Evolutionary conservation across 2,113 vertebrate species (phyloP).

Genomic region (Apteryx mantelli): DNA sequence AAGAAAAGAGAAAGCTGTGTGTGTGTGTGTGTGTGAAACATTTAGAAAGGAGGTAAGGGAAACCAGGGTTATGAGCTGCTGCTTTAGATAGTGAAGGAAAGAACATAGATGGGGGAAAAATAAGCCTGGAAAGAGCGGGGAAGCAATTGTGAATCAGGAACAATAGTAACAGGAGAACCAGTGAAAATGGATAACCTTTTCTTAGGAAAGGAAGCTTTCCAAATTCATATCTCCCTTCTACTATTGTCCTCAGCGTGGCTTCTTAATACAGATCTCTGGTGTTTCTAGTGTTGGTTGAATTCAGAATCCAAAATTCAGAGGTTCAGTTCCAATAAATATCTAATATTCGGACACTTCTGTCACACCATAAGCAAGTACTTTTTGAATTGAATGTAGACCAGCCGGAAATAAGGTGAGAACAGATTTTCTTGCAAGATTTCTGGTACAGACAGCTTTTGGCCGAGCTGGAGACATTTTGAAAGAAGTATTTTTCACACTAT

Average conservation of each 20-base stretch:
- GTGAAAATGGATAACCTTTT: not conserved
- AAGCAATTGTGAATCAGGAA: not conserved
- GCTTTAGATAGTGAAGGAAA: not conserved
- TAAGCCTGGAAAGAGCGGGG: not conserved
- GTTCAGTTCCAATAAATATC: not conserved
- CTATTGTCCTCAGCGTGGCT: not conserved
- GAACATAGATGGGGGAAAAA: not conserved
- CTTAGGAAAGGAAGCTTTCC: not conserved
- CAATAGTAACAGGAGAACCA: not conserved
- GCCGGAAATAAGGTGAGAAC: constrained; percentile 33
- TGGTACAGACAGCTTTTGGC: constrained; percentile 17
- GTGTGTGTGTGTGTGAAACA: not conserved
- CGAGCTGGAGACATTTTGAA: not conserved
- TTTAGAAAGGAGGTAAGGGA: not conserved
- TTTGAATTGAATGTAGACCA: constrained; percentile 20
- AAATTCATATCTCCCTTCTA: not conserved
- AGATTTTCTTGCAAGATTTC: constrained; percentile 53
- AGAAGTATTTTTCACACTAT: constrained; percentile 11
- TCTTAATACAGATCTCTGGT: not conserved
- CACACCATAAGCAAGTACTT: constrained; percentile 5
- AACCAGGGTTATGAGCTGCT: not conserved
- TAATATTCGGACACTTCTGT: not conserved
- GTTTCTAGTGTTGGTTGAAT: not conserved
- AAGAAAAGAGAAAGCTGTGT: not conserved
- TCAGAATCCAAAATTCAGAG: not conserved